phyloP scores from a whole-genome alignment of 2,888 invertebrate genomes.

The Synergus japonicus region DNA sequence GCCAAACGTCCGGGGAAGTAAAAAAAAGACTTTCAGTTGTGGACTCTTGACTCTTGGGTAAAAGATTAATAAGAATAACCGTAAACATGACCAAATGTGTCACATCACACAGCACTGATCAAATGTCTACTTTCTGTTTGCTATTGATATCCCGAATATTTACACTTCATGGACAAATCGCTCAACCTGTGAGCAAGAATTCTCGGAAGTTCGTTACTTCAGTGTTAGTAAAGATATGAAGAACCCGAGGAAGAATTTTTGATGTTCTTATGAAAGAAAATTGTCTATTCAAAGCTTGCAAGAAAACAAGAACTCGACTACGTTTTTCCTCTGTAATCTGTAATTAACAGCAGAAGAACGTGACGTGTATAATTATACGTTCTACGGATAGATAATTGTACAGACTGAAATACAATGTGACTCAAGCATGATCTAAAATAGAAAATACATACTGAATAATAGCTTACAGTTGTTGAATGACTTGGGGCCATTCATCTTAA shows the following conservation, averaged over 20 bases:
- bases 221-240: not conserved
- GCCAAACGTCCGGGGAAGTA: not conserved
- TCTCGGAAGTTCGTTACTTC: not conserved
- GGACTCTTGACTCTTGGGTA: not conserved
- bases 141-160: not conserved
- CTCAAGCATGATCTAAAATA: slow-evolving; percentile 19
- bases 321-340: slow-evolving; percentile 21
- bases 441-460: slow-evolving; percentile 15
- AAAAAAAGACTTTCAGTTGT: not conserved
- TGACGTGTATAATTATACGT: slow-evolving; percentile 23
- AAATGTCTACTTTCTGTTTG: not conserved
- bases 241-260: no score
- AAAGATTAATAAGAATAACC: not conserved
- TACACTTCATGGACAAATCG: not conserved
- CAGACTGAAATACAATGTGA: slow-evolving; percentile 24
- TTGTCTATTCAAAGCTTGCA: not conserved
- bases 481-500: not conserved
- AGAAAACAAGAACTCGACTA: not conserved
- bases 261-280: not conserved
- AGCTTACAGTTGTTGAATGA: not conserved
- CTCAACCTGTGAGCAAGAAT: not conserved
- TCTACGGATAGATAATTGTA: slow-evolving; percentile 24
- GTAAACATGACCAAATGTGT: not conserved
- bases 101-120: not conserved
- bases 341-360: slow-evolving; percentile 25